Evolutionary conservation across 2,113 vertebrate genomes (phyloP).

Genomic region (Eubucco bourcierii): DNA sequence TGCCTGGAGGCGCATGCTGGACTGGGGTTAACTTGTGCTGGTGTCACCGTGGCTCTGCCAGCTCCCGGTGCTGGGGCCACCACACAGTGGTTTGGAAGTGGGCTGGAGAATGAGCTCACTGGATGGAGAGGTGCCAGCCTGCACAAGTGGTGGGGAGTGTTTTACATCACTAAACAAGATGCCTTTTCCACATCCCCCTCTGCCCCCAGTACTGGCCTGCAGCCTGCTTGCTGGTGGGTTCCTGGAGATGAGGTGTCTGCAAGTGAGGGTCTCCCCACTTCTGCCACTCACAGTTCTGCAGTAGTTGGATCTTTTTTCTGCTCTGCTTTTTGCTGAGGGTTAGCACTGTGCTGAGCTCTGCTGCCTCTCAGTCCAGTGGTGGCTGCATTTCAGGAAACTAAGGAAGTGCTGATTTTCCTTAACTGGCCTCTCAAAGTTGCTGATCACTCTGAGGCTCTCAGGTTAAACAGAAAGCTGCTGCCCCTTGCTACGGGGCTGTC

Average conservation of each 20-base stretch:
- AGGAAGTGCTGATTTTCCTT: conserved; percentile 55
- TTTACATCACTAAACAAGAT: background rate
- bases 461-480: background rate
- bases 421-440: conserved; percentile 44
- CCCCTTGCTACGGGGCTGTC: background rate
- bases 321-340: fast-evolving
- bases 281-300: background rate
- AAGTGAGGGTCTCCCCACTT: fast-evolving
- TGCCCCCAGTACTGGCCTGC: fast-evolving
- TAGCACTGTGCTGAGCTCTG: background rate
- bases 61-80: fast-evolving
- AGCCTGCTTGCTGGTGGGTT: background rate
- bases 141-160: background rate
- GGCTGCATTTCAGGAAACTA: conserved; percentile 40
- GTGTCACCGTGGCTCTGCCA: background rate
- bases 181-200: background rate
- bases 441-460: conserved; percentile 4
- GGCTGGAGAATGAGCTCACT: background rate
- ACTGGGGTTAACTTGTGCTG: background rate
- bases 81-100: background rate
- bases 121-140: background rate
- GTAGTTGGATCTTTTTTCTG: background rate
- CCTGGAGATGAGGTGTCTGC: fast-evolving
- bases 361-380: background rate
- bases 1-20: background rate